Base-by-base conservation (phyloP, 2,797 vertebrate species). In the Alectoris magna region DNA sequence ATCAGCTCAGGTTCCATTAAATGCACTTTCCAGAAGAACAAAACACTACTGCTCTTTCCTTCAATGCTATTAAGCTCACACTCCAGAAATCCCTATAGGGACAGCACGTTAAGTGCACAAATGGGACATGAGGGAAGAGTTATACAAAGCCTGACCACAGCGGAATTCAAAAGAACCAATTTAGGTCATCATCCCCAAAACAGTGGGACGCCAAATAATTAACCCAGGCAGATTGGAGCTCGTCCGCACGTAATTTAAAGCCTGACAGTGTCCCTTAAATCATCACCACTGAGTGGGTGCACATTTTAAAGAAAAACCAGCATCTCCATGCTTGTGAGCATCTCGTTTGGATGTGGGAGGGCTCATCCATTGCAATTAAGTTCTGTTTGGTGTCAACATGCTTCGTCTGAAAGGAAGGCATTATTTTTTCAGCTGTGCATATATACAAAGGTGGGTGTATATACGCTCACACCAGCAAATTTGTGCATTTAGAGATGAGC, bases 401-500 rank as follows among this genome's bases (percentile, higher is more conserved):
- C 88, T 95, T 83, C 15, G 63, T 7, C 72, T 56, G 24, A 46
- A 84, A 71, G 55, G 68, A 80, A 94, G 72, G 80, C 93, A 88
- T 87, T 90, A 24, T 43, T 77, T 72, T 34, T 34, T 19, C 29
- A 0, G 27, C 19, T 0, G 2, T 18, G 74, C 68, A 55, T 17
- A 77, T 3, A 21, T 91, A 87, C 78, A 90, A 81, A 75, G 4
- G 10, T 2, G 10, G 2, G 3, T 21, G 23, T 26, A 46, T 5
- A 66, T n/a, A 24, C 7, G 43, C 87, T 79, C 71, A 56, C 83
- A 62, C 0, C 59, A 31, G 55, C 66, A 1, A 4, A 6, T 19
- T 19, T 2, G 66, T 14, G 4, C 3, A 6, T 10, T 29, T 1
- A 31, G 80, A 91, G 89, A 86, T 82, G 36, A 88, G 90, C 1